These are phyloP conservation scores for Hydropsyche betteni DNA, from an alignment of 2,888 invertebrate genomes.

Conservation along the genomic window DNA sequence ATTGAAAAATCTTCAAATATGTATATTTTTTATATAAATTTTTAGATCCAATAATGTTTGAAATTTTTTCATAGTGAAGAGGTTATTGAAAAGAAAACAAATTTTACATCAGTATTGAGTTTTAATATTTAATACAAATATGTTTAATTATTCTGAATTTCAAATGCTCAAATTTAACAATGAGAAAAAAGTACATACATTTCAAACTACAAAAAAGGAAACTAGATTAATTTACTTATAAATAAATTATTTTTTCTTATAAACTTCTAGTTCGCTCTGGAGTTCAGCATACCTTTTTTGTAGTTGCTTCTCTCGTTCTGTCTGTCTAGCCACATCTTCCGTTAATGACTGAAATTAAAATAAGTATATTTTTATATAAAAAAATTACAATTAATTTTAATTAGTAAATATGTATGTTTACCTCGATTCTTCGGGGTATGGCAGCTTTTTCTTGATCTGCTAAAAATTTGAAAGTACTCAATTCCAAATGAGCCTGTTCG, in stretches of 20 bases:
- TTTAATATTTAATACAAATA: too few species aligned
- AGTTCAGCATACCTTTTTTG: conserved; percentile 85
- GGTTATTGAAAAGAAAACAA: too few species aligned
- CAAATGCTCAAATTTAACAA: too few species aligned
- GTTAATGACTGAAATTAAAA: conserved; percentile 74
- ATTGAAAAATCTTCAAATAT: too few species aligned
- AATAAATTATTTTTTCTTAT: conserved; percentile 53
- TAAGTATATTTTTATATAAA: conserved; percentile 17
- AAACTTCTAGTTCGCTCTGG: conserved; percentile 69
- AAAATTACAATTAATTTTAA: neutral
- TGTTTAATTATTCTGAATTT: too few species aligned
- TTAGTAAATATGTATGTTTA: conserved; percentile 55
- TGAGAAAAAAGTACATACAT: too few species aligned
- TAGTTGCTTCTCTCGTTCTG: conserved; percentile 86
- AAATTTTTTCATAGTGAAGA: too few species aligned
- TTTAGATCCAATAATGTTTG: too few species aligned
- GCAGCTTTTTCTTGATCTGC: conserved; percentile 90
- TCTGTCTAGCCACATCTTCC: conserved; percentile 92
- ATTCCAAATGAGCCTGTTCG: conserved; percentile 88
- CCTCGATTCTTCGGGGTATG: conserved; percentile 89
- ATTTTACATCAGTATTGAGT: too few species aligned
- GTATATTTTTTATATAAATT: too few species aligned
- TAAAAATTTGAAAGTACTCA: conserved; percentile 90
- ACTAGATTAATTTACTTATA: too few species aligned
- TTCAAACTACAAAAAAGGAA: too few species aligned